These are phyloP conservation scores for Misgurnus mizolepis DNA, from an alignment of 2,113 vertebrate species.

Conservation along the genomic window DNA sequence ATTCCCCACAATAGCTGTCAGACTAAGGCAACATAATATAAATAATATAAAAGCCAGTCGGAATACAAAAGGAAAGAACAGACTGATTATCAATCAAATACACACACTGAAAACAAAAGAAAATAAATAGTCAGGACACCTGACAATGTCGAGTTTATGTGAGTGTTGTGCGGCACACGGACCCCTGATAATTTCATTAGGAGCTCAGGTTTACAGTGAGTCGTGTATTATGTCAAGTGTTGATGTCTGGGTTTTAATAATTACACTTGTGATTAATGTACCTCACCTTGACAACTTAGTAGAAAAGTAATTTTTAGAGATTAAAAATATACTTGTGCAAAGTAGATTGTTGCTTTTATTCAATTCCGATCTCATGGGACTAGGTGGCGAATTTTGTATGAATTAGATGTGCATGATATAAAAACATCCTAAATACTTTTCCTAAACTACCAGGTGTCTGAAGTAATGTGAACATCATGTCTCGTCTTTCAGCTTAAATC, in stretches of 20 bases:
- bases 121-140: slow-evolving; percentile 70
- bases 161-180: slow-evolving; percentile 64
- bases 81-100: slow-evolving; percentile 69
- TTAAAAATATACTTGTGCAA: neutral
- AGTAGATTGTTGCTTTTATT: neutral
- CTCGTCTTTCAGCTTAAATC: neutral
- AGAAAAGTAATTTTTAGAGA: slow-evolving; percentile 9
- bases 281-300: slow-evolving; percentile 9
- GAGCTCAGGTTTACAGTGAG: slow-evolving; percentile 55
- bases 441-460: neutral
- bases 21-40: slow-evolving; percentile 62
- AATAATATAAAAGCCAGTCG: slow-evolving; percentile 72
- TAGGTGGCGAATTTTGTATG: too few species aligned
- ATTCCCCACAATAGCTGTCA: slow-evolving; percentile 72
- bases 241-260: slow-evolving; percentile 52
- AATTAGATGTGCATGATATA: too few species aligned
- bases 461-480: neutral
- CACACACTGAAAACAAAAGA: slow-evolving; percentile 63
- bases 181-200: slow-evolving; percentile 60
- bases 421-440: neutral
- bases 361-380: neutral
- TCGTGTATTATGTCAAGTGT: slow-evolving; percentile 59
- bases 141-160: slow-evolving; percentile 64
- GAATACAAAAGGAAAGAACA: slow-evolving; percentile 70
- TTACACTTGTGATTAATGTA: slow-evolving; percentile 17